Base-by-base conservation (phyloP, 2,888 invertebrate genomes). In the Caenorhabditis sp. region DNA sequence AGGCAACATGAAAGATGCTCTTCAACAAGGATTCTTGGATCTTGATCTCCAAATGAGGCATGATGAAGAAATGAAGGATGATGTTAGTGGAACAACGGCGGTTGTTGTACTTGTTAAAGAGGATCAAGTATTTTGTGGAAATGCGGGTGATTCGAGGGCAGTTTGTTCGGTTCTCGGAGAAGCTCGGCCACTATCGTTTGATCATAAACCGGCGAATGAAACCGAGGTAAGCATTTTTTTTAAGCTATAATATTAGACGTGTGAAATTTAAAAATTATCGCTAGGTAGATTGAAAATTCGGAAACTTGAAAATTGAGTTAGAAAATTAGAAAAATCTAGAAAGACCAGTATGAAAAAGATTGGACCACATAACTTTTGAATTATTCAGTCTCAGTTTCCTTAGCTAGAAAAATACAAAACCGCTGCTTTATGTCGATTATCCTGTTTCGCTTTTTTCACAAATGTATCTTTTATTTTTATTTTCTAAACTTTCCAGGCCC, bases 101-200 rank as follows among this genome's bases (percentile, higher is more conserved):
- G 92, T 96, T 59, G 92, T 93, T 62, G 92, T 89, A 10, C 67
- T 90, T 23, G 75, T 90, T 17, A 95, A 95, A 90, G 92, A 94
- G 84, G 92, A 92, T 87, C 92, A 91, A 77, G 90, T 97, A 53
- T 97, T 93, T 89, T 96, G 97, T 90, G 92, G 94, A 66, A 99
- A 99, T 89, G 95, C 95, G 12, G 99, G 99, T 0, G 99, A 99
- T 88, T 97, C 97, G 0, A 91, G 99, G 77, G 95, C 96, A 1
- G 92, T 99, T 27, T 95, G 94, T 25, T 93, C 94, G 88, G 91
- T 95, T 0, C 91, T 91, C 77, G 97, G 97, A 27, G 90, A 90
- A 84, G 93, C 92, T 60, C 92, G 93, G 85, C 90, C 92, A 58
- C 88, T 93, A 38, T 96, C 95, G 10, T 91, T 92, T 84, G 99